Conservation (phyloP, 2,797 vertebrate species). For the Squalus acanthias region DNA sequence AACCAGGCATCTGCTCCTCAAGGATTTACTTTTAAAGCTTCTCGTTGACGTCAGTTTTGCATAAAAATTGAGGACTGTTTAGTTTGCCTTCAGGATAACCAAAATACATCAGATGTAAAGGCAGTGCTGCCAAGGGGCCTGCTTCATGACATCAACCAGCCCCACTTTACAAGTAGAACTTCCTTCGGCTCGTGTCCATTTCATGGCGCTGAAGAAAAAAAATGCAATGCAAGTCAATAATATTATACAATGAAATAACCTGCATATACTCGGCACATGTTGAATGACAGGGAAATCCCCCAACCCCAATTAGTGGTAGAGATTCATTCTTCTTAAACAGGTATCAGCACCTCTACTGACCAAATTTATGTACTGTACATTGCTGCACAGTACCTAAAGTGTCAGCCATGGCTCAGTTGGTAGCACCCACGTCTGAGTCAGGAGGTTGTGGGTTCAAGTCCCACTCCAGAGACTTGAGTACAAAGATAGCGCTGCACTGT, state of each 20-base stretch:
- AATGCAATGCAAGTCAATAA: neutral
- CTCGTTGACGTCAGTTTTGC: neutral
- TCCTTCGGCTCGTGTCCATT: slow-evolving; percentile 91
- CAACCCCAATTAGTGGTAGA: neutral
- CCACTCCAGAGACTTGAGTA: too few relatives aligned
- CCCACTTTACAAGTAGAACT: slow-evolving; percentile 80
- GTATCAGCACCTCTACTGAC: neutral
- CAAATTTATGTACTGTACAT: neutral
- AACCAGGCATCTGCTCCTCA: neutral
- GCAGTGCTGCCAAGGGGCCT: neutral
- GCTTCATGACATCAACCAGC: neutral
- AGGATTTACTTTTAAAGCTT: neutral
- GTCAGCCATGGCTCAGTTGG: too few relatives aligned
- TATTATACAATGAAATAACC: slow-evolving; percentile 14
- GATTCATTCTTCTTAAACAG: neutral
- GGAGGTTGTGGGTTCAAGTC: too few relatives aligned
- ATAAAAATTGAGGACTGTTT: neutral
- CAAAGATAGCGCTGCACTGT: too few relatives aligned
- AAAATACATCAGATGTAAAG: neutral
- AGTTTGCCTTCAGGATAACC: neutral
- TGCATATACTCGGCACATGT: neutral
- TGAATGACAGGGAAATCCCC: neutral
- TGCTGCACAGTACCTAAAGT: neutral
- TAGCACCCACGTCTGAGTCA: too few relatives aligned
- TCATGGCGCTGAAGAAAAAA: slow-evolving; percentile 80